Evolutionary conservation across 2,113 vertebrate species (phyloP).

Genomic region (Cololabis saira): DNA sequence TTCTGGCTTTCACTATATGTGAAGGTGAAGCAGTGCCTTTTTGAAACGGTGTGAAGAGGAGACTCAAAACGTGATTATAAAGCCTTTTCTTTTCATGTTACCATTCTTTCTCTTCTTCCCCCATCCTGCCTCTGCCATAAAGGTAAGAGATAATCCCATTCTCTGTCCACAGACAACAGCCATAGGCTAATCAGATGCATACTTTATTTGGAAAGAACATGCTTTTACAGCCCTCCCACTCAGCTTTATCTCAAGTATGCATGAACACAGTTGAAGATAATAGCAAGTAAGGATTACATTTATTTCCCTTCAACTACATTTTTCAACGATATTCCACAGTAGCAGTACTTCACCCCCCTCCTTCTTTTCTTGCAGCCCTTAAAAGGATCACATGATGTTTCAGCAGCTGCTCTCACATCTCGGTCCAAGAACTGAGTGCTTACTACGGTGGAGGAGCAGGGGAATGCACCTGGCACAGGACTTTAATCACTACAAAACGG

Average conservation of each 20-base stretch:
- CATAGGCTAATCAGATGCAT: conserved; percentile 63
- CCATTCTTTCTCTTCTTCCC: not conserved
- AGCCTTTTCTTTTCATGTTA: not conserved
- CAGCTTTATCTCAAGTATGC: conserved; percentile 42
- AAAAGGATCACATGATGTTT: conserved; percentile 52
- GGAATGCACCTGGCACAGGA: conserved; percentile 57
- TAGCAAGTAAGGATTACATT: conserved; percentile 44
- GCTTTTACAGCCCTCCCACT: conserved; percentile 26
- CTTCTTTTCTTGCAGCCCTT: conserved; percentile 44
- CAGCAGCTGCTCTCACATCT: conserved; percentile 43
- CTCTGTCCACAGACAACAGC: conserved; percentile 38
- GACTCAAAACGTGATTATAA: conserved; percentile 12
- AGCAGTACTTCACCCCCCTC: conserved; percentile 34
- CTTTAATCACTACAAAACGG: conserved; percentile 60
- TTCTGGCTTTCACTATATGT: not conserved
- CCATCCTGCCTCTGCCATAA: conserved; percentile 11
- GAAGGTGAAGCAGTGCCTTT: not conserved
- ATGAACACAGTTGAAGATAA: conserved; percentile 47
- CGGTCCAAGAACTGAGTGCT: conserved; percentile 51
- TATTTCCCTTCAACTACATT: conserved; percentile 55
- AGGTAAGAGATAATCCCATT: conserved; percentile 46
- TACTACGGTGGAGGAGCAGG: conserved; percentile 36
- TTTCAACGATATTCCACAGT: conserved; percentile 50
- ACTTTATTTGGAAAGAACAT: conserved; percentile 42
- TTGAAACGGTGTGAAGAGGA: not conserved